Evolutionary conservation across 1,140 invertebrate species (phyloP).

Genomic region (Halictus rubicundus): DNA sequence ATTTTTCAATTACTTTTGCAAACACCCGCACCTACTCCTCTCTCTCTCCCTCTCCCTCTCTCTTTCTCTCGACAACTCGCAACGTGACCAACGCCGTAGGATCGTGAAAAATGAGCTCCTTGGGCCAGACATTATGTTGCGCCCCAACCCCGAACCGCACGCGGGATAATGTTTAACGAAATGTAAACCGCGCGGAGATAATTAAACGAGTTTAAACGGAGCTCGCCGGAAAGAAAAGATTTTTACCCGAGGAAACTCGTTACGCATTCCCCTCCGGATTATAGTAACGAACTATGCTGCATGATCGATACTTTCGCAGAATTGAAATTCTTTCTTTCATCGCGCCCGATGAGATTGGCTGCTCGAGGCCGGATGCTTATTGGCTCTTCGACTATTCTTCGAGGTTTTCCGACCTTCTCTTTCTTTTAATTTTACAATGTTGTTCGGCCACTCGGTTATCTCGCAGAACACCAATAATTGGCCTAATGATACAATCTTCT

Average conservation of each 20-base stretch:
- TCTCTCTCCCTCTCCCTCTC: too few species aligned
- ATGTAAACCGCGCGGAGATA: slow-evolving; percentile 37
- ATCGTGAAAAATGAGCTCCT: slow-evolving; percentile 47
- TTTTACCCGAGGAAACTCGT: not conserved
- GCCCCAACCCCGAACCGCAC: not conserved
- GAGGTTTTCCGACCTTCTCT: too few species aligned
- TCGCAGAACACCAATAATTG: too few species aligned
- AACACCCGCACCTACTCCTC: slow-evolving; percentile 6
- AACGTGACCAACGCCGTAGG: slow-evolving; percentile 41
- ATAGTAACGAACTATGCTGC: not conserved
- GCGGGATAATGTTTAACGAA: slow-evolving; percentile 22
- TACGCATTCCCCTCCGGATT: slow-evolving; percentile 8
- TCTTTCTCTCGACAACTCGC: not conserved
- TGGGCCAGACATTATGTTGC: slow-evolving; percentile 12
- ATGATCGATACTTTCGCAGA: not conserved
- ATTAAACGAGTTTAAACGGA: slow-evolving; percentile 30
- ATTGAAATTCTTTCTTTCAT: not conserved
- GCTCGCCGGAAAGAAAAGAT: not conserved
- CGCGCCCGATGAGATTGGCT: not conserved
- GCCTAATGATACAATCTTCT: too few species aligned
- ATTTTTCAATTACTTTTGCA: slow-evolving; percentile 65
- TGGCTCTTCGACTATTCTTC: too few species aligned
- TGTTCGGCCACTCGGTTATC: too few species aligned
- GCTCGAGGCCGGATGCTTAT: not conserved
- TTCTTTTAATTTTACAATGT: too few species aligned